Conservation (phyloP, 2,113 vertebrate genomes). For the Rhipidura dahli region DNA sequence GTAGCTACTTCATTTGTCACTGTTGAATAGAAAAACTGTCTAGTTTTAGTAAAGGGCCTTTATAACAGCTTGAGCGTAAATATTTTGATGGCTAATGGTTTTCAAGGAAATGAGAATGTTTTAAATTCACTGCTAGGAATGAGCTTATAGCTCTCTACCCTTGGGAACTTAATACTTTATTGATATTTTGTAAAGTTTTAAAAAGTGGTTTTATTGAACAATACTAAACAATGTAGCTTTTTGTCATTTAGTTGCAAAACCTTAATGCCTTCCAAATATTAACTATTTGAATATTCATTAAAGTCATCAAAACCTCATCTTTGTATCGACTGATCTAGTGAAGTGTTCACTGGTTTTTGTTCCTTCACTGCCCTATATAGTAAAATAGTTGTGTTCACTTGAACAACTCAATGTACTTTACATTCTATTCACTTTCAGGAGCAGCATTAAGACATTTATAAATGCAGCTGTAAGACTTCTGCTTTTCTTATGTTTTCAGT, state of each 20-base stretch:
- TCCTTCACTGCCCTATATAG: background rate
- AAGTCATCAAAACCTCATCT: background rate
- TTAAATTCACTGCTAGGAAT: background rate
- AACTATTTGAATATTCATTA: background rate
- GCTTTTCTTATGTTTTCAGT: background rate
- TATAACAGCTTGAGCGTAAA: background rate
- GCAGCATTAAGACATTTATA: background rate
- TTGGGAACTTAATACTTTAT: background rate
- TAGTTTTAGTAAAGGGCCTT: background rate
- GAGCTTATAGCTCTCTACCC: background rate
- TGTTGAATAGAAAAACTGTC: background rate
- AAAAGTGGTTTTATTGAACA: background rate
- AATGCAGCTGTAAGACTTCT: background rate
- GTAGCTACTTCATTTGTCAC: background rate
- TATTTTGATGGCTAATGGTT: conserved; percentile 32
- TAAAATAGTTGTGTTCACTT: background rate
- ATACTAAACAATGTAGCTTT: background rate
- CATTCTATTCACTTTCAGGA: background rate
- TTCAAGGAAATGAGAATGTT: background rate
- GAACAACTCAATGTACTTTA: background rate
- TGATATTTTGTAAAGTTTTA: background rate
- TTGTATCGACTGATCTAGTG: background rate
- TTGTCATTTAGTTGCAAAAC: background rate
- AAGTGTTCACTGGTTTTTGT: background rate
- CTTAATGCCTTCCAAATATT: background rate